phyloP scores from a whole-genome alignment of 2,888 invertebrate genomes.

The Pemphredon lugubris region DNA sequence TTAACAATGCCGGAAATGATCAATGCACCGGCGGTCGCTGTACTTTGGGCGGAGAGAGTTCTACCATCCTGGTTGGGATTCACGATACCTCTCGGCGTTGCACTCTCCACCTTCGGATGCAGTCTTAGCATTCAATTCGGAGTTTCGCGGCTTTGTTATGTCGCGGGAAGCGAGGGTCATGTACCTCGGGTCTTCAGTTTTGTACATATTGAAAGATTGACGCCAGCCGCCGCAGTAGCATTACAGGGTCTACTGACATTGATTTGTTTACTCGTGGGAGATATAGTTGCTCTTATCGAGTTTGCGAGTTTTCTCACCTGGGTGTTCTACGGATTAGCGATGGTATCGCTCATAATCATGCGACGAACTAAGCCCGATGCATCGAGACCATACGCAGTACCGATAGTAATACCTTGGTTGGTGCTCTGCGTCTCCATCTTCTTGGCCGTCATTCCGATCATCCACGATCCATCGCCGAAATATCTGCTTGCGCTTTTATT shows the following conservation, averaged over 20 bases:
- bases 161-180: conserved; percentile 91
- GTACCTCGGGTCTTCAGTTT: conserved; percentile 90
- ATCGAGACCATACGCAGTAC: conserved; percentile 88
- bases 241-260: conserved; percentile 89
- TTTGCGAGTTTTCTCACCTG: conserved; percentile 94
- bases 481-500: conserved; percentile 89
- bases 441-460: conserved; percentile 88
- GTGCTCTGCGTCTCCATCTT: conserved; percentile 88
- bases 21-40: conserved; percentile 89
- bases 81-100: conserved; percentile 89
- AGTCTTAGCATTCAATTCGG: conserved; percentile 90
- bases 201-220: conserved; percentile 87
- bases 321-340: conserved; percentile 92
- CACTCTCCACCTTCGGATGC: conserved; percentile 90
- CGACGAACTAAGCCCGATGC: conserved; percentile 86
- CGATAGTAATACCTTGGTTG: conserved; percentile 87
- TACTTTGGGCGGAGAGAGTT: conserved; percentile 86
- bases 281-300: conserved; percentile 89
- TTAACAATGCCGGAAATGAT: conserved; percentile 88
- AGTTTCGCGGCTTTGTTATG: conserved; percentile 89
- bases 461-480: conserved; percentile 88
- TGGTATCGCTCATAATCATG: conserved; percentile 89
- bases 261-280: conserved; percentile 87
- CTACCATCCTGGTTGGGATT: conserved; percentile 85
- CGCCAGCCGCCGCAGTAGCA: conserved; percentile 91